These are phyloP conservation scores for Colistium nudipinnis DNA, from an alignment of 2,113 vertebrate genomes.

Conservation along the genomic window DNA sequence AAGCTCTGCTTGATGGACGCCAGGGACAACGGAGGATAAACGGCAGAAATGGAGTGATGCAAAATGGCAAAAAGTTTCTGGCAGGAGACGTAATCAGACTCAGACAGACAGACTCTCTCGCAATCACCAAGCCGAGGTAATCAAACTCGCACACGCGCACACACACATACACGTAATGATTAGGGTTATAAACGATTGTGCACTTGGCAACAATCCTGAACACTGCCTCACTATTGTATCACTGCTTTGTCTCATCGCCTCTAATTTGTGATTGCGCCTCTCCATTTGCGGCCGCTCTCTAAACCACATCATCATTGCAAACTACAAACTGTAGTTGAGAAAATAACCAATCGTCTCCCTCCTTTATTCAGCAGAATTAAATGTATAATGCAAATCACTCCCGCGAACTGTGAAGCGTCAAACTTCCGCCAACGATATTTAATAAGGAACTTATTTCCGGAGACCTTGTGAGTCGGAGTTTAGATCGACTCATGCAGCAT, in stretches of 20 bases:
- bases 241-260: neutral
- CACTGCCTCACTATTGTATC: neutral
- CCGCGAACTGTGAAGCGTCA: constrained; percentile 5
- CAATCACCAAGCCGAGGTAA: constrained; percentile 52
- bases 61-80: constrained; percentile 29
- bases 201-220: constrained; percentile 3
- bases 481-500: constrained; percentile 1
- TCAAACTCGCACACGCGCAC: constrained; percentile 56
- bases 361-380: constrained; percentile 25
- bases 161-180: constrained; percentile 36
- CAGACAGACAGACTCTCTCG: constrained; percentile 54
- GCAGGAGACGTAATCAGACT: constrained; percentile 59
- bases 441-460: constrained; percentile 10
- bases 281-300: too few relatives aligned
- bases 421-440: too few relatives aligned
- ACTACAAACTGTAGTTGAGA: neutral
- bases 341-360: constrained; percentile 5
- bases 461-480: constrained; percentile 7
- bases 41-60: constrained; percentile 23
- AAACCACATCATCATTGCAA: neutral
- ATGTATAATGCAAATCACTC: constrained; percentile 30
- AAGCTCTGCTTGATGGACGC: constrained; percentile 15
- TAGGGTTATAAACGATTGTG: constrained; percentile 36
- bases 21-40: constrained; percentile 1
- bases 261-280: neutral